A percentile compares a stretch with the other conserved stretches of the same genome.
Evolutionary conservation across 2,888 invertebrate species (phyloP).

Genomic region (Palloptera scutellata): DNA sequence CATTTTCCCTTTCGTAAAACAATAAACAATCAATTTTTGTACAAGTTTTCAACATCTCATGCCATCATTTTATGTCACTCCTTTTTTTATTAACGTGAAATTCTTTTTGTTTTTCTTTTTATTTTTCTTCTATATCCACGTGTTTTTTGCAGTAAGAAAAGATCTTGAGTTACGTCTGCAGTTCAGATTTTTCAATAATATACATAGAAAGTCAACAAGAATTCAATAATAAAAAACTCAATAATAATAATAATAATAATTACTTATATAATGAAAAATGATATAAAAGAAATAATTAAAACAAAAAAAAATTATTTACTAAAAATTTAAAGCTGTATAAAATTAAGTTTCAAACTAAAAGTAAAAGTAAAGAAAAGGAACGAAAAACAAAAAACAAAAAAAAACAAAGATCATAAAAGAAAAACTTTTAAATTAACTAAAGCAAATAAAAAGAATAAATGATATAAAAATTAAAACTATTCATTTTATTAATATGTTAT

Average conservation of each 20-base stretch:
- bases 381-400: neutral
- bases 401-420: too few species aligned
- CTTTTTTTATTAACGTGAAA: slow-evolving; percentile 8
- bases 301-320: slow-evolving; percentile 29
- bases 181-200: slow-evolving; percentile 94
- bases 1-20: slow-evolving; percentile 2
- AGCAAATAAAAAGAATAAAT: slow-evolving; percentile 17
- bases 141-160: slow-evolving; percentile 83
- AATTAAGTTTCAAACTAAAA: slow-evolving; percentile 22
- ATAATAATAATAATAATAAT: slow-evolving; percentile 38
- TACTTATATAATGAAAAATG: slow-evolving; percentile 38
- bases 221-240: slow-evolving; percentile 76
- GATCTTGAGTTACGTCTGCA: slow-evolving; percentile 93
- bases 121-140: slow-evolving; percentile 44
- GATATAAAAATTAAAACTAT: neutral
- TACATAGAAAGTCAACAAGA: slow-evolving; percentile 87
- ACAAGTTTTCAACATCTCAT: neutral
- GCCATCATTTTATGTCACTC: neutral
- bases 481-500: too few species aligned
- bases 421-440: neutral
- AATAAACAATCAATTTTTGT: neutral
- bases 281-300: slow-evolving; percentile 39
- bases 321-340: slow-evolving; percentile 27
- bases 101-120: slow-evolving; percentile 43
- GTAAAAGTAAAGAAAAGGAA: too few species aligned